These are phyloP conservation scores for Pseudoips prasinana DNA, from an alignment of 2,888 invertebrate genomes.

Conservation along the genomic window DNA sequence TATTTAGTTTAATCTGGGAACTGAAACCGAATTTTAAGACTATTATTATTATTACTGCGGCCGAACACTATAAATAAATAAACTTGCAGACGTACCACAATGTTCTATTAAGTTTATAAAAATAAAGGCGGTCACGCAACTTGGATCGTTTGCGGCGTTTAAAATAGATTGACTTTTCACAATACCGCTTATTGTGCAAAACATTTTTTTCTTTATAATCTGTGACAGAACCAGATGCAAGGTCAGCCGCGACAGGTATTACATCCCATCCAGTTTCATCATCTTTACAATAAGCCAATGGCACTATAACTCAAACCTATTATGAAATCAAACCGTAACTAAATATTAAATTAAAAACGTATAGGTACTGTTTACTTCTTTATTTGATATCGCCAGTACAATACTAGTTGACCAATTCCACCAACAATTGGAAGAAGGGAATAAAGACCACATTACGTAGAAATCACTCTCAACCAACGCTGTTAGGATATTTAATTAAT, in stretches of 20 bases:
- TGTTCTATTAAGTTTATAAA: slow-evolving; percentile 11
- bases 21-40: no score
- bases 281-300: slow-evolving; percentile 21
- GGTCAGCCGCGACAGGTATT: slow-evolving; percentile 40
- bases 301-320: slow-evolving; percentile 16
- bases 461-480: no score
- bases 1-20: no score
- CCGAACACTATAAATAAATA: no score
- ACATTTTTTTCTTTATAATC: slow-evolving; percentile 30
- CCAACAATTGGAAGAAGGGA: no score
- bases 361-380: slow-evolving; percentile 57
- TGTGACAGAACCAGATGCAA: slow-evolving; percentile 35
- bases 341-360: slow-evolving; percentile 37
- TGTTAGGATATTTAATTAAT: no score
- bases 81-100: slow-evolving; percentile 10
- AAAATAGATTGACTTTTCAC: slow-evolving; percentile 43
- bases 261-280: slow-evolving; percentile 40
- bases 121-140: slow-evolving; percentile 33
- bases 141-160: slow-evolving; percentile 35
- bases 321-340: slow-evolving; percentile 27
- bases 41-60: no score
- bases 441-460: no score
- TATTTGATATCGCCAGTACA: slow-evolving; percentile 74
- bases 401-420: slow-evolving; percentile 69
- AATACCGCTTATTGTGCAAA: slow-evolving; percentile 45